phyloP scores from a whole-genome alignment of 2,888 invertebrate species.

The Diloba caeruleocephala region DNA sequence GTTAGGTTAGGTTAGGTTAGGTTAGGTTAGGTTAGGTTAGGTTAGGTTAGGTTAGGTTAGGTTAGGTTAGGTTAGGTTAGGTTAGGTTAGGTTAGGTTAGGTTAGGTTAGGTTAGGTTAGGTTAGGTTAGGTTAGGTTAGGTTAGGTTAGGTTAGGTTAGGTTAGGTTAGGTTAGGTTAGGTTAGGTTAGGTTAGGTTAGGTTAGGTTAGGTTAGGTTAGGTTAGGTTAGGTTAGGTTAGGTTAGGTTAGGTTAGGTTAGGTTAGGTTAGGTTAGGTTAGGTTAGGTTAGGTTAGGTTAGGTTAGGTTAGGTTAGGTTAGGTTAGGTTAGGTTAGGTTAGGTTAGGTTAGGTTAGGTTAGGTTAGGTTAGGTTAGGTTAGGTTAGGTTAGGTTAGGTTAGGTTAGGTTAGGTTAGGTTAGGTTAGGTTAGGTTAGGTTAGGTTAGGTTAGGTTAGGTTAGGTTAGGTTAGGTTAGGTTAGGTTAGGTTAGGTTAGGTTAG shows the following conservation, averaged over 20 bases:
- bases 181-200: conserved; percentile 31
- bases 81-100: not conserved
- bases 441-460: conserved; percentile 3
- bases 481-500: conserved; percentile 3
- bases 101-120: not conserved
- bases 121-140: conserved; percentile 1
- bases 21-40: conserved; percentile 1
- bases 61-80: not conserved
- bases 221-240: conserved; percentile 29
- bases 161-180: conserved; percentile 15
- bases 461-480: conserved; percentile 3
- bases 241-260: conserved; percentile 26
- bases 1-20: conserved; percentile 1
- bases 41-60: not conserved
- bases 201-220: conserved; percentile 31
- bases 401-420: conserved; percentile 3
- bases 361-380: conserved; percentile 3
- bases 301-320: conserved; percentile 3
- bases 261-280: conserved; percentile 5
- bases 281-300: conserved; percentile 5
- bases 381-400: conserved; percentile 3
- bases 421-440: conserved; percentile 3
- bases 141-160: conserved; percentile 3
- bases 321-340: conserved; percentile 3
- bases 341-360: conserved; percentile 3